Base-by-base conservation (phyloP, 1,140 invertebrate genomes). In the Zaprionus inermis region DNA sequence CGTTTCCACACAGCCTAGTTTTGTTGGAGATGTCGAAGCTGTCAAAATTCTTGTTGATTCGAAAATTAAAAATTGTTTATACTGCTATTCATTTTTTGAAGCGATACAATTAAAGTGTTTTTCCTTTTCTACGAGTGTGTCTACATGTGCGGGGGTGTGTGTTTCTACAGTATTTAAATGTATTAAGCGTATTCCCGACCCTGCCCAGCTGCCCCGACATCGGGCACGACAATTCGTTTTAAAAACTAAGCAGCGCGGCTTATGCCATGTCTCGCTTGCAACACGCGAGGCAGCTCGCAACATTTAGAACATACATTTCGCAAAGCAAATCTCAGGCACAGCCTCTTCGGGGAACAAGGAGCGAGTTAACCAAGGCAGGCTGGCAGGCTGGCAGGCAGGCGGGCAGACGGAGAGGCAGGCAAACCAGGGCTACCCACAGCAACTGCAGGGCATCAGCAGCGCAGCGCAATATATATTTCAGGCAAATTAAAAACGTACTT, bases 231-330 rank as follows among this genome's bases (percentile, higher is more conserved):
- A 79, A 86, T 82, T 76, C 75, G 79, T 86, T 86, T 82, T 79
- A 76, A 79, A 82, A 82, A 86, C 83, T 73, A 81, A 85, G 76
- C 76, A 79, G 56, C 72, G 65, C 68, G 54, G 83, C 82, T 86
- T 88, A 78, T 70, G 72, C 74, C 82, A 79, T 82, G 41, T 32
- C 57, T 51, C 44, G n/a, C n/a, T n/a, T n/a, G n/a, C n/a, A n/a
- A 32, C 41, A 51, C 57, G 55, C 44, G 44, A 65, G 58, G 64
- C 70, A 71, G n/a, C n/a, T 22, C 49, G 59, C 55, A 61, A 69
- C 72, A 85, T 86, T 81, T 86, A 65, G 71, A 88, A 82, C 66
- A 86, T 86, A 81, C 81, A 81, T 86, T 86, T 82, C 61, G 72
- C 73, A 76, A 73, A 76, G 73, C 79, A 82, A 86, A 86, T 88